A percentile compares a stretch with the other conserved stretches of the same genome.
Conservation (phyloP, 1,140 invertebrate species). For the Piezodorus guildinii region DNA sequence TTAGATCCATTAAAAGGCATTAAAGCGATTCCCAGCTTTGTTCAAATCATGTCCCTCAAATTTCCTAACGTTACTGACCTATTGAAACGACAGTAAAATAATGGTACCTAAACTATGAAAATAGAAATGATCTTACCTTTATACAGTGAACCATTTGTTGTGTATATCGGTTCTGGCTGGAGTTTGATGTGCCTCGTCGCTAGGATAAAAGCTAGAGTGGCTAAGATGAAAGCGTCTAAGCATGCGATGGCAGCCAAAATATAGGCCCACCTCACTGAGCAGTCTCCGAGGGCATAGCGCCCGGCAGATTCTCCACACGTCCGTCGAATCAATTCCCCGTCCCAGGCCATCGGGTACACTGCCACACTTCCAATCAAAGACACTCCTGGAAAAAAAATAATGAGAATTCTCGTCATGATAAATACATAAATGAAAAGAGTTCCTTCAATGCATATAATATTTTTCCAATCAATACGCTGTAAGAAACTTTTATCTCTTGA, state of each 20-base stretch:
- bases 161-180: constrained; percentile 65
- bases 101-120: too few relatives aligned
- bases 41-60: too few relatives aligned
- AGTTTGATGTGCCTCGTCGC: constrained; percentile 76
- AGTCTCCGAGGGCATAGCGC: constrained; percentile 63
- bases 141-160: constrained; percentile 40
- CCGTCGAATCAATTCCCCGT: constrained; percentile 62
- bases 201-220: constrained; percentile 85
- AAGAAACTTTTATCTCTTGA: too few relatives aligned
- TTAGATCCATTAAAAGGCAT: too few relatives aligned
- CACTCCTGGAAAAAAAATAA: constrained; percentile 47
- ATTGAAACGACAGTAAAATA: too few relatives aligned
- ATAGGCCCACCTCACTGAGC: constrained; percentile 89
- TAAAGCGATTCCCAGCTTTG: too few relatives aligned
- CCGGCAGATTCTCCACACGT: constrained; percentile 75
- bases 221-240: constrained; percentile 77
- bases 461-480: too few relatives aligned
- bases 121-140: constrained; percentile 36
- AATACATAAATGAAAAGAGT: too few relatives aligned
- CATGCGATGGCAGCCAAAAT: constrained; percentile 84
- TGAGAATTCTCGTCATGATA: background rate
- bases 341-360: constrained; percentile 90
- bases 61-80: too few relatives aligned
- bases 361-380: constrained; percentile 73
- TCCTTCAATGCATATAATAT: too few relatives aligned